Evolutionary conservation across 2,113 vertebrate species (phyloP), one percentile per base, ranked within the genome.

Genomic region (Sinosuthora webbiana): DNA sequence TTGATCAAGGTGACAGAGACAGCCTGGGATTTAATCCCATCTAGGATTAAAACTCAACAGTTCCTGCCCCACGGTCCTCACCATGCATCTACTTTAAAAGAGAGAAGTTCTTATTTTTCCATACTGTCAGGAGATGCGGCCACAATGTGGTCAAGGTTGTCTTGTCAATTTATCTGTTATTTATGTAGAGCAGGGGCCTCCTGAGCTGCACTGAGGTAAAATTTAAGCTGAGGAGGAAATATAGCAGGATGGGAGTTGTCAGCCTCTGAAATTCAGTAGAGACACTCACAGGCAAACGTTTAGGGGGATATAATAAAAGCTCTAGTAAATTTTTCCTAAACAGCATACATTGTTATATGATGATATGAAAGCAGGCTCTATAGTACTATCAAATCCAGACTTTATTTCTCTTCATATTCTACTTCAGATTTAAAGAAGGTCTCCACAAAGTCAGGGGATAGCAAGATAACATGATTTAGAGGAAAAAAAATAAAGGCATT

Each of bases 131-230:
- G 37, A 94, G 62, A 90, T 5, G 37, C 13, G 12, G 94, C 76
- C 90, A 49, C 69, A 60, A 47, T 1, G 52, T 90, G 85, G 93
- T 94, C 83, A 94, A 94, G 90, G 83, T 75, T 93, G 83, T 79
- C 80, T 71, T 81, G 85, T 87, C 88, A 88, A 93, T 95, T 92
- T 86, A 62, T 50, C 92, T 83, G 71, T 93, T 95, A 90, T 92
- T 96, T 89, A 93, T 84, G 70, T 65, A 96, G 95, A 95, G 67
- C 57, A 73, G 52, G 24, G 41, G 31, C 56, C 69, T 92, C 71
- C 63, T 68, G 75, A 90, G 53, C 62, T 86, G 55, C 57, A 73
- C 31, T 0, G 10, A 87, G 60, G 53, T 35, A 87, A 90, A 75
- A 71, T 87, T 83, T 89, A 77, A 94, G 3, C 25, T 30, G 57